Conservation (phyloP, 2,888 invertebrate genomes). For the Nomada fabriciana region DNA sequence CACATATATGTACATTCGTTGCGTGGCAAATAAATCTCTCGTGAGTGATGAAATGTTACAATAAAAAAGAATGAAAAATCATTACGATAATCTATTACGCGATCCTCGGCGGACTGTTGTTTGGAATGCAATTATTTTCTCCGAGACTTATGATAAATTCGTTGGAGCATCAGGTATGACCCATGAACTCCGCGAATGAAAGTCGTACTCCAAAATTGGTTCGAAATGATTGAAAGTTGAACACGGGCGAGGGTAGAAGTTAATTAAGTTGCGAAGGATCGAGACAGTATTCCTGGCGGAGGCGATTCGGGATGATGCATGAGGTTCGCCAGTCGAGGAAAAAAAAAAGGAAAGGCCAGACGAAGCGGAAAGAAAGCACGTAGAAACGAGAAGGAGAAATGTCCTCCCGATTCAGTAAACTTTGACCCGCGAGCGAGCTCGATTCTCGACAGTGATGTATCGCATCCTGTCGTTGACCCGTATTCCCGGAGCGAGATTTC, state of each 20-base stretch:
- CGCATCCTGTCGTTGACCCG: slow-evolving; percentile 75
- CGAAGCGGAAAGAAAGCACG: slow-evolving; percentile 44
- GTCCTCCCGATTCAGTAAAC: slow-evolving; percentile 78
- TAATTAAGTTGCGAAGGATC: slow-evolving; percentile 42
- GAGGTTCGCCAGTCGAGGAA: background rate
- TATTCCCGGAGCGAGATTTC: slow-evolving; percentile 69
- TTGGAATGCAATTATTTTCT: background rate
- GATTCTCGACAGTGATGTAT: slow-evolving; percentile 79
- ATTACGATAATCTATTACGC: background rate
- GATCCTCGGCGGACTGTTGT: too few relatives aligned
- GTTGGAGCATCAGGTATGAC: background rate
- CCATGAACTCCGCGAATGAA: background rate
- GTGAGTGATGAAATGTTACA: too few relatives aligned
- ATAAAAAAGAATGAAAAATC: background rate
- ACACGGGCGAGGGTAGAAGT: background rate
- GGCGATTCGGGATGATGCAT: slow-evolving; percentile 45
- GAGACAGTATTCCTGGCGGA: slow-evolving; percentile 26
- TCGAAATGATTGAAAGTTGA: background rate
- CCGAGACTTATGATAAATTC: background rate
- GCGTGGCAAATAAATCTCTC: background rate
- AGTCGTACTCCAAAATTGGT: background rate
- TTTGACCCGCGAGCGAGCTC: slow-evolving; percentile 73
- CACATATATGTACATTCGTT: background rate
- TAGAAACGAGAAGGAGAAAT: slow-evolving; percentile 64
- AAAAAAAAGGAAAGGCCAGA: slow-evolving; percentile 18